phyloP scores from a whole-genome alignment of 2,888 invertebrate genomes.

The Stratiomys singularior region DNA sequence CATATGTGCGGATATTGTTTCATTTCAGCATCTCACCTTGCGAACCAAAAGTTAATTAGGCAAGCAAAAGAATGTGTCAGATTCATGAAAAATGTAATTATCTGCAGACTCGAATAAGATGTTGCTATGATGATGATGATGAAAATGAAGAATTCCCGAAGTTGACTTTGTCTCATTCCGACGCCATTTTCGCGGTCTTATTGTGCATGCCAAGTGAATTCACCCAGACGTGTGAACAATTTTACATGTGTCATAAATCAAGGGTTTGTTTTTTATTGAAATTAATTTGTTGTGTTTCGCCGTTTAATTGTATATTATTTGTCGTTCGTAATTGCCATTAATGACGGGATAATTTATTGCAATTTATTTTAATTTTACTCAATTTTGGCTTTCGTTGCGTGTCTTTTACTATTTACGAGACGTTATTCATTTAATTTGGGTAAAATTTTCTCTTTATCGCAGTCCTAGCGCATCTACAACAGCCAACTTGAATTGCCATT shows the following conservation, averaged over 20 bases:
- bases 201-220: not conserved
- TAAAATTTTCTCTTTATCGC: not conserved
- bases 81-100: slow-evolving; percentile 42
- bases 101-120: slow-evolving; percentile 29
- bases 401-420: not conserved
- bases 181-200: not conserved
- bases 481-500: not conserved
- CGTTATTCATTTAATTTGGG: not conserved
- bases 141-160: not conserved
- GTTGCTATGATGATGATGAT: not conserved
- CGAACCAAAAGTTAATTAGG: slow-evolving; percentile 27
- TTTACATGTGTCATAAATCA: slow-evolving; percentile 23
- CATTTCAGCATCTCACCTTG: slow-evolving; percentile 19
- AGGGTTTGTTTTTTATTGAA: not conserved
- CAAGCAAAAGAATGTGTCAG: slow-evolving; percentile 32
- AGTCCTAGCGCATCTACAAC: not conserved
- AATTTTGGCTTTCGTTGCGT: not conserved
- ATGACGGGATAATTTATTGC: slow-evolving; percentile 13
- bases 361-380: slow-evolving; percentile 9
- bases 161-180: slow-evolving; percentile 19
- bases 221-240: slow-evolving; percentile 16
- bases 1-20: not conserved
- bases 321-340: slow-evolving; percentile 15
- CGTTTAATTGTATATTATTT: slow-evolving; percentile 25
- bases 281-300: slow-evolving; percentile 9